Conservation (phyloP, 1,140 invertebrate species). For the Zeugodacus cucurbitae region DNA sequence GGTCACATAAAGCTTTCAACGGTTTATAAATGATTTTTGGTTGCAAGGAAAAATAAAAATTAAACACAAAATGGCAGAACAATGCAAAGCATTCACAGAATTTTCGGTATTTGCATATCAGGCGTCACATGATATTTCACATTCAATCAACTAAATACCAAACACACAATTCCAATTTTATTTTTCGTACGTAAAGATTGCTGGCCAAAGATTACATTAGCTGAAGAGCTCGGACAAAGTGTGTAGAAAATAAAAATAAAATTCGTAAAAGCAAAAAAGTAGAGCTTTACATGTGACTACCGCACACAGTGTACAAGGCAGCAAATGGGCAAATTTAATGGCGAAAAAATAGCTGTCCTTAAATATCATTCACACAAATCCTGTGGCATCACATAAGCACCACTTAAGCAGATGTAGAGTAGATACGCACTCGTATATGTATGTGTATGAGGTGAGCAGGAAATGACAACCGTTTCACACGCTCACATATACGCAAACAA, state of each 20-base stretch:
- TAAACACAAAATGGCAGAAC: not conserved
- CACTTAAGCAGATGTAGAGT: not conserved
- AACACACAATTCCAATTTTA: too few relatives aligned
- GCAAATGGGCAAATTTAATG: not conserved
- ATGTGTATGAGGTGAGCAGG: not conserved
- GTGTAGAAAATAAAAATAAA: not conserved
- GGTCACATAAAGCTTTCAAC: constrained; percentile 6
- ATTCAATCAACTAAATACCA: too few relatives aligned
- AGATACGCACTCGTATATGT: not conserved
- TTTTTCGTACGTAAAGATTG: too few relatives aligned
- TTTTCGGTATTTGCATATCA: not conserved
- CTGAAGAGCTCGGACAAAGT: too few relatives aligned
- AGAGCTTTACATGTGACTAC: too few relatives aligned
- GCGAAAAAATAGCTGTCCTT: not conserved
- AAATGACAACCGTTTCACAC: not conserved
- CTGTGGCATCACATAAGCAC: not conserved
- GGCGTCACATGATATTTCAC: too few relatives aligned
- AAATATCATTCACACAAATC: not conserved
- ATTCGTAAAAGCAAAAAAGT: not conserved
- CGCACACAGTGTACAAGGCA: not conserved
- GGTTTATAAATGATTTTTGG: not conserved
- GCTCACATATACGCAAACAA: not conserved
- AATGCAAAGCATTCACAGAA: too few relatives aligned
- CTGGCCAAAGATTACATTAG: too few relatives aligned
- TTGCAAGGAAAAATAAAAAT: not conserved